Evolutionary conservation across 1,140 invertebrate species (phyloP).

Genomic region (Eciton burchellii): DNA sequence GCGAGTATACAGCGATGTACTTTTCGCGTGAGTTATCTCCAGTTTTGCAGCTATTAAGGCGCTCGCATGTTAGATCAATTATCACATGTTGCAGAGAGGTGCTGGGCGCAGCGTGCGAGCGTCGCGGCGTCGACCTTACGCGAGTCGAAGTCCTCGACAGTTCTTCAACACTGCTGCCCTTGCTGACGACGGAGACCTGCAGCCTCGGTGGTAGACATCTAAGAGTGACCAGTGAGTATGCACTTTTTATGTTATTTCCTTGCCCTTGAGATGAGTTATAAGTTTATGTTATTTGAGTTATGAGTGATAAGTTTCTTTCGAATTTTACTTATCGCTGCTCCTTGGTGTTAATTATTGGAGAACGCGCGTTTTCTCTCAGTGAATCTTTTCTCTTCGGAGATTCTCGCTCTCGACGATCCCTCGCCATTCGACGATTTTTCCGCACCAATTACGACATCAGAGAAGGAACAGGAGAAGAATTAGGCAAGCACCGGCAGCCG

Average conservation of each 20-base stretch:
- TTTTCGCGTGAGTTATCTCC: too few species aligned
- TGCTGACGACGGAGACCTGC: constrained; percentile 88
- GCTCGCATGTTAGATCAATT: not conserved
- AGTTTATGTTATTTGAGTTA: too few species aligned
- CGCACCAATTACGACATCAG: too few species aligned
- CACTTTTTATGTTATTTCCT: not conserved
- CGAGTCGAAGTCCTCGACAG: constrained; percentile 89
- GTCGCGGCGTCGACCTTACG: constrained; percentile 87
- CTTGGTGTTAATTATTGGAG: not conserved
- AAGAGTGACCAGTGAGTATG: constrained; percentile 87
- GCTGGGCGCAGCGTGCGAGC: constrained; percentile 86
- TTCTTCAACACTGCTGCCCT: constrained; percentile 87
- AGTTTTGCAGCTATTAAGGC: not conserved
- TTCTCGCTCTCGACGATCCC: constrained; percentile 37
- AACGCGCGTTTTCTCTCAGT: not conserved
- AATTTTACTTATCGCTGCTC: too few species aligned
- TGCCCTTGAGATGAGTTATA: not conserved
- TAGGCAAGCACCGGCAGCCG: not conserved
- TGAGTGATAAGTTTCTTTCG: not conserved
- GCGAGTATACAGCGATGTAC: too few species aligned
- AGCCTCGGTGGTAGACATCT: constrained; percentile 90
- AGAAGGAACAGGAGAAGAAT: not conserved
- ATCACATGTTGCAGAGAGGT: constrained; percentile 83
- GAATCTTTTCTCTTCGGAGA: too few species aligned
- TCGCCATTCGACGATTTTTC: not conserved